A percentile compares a stretch with the other conserved stretches of the same genome.
phyloP scores from a whole-genome alignment of 2,888 invertebrate genomes.

The Smittia sp. region DNA sequence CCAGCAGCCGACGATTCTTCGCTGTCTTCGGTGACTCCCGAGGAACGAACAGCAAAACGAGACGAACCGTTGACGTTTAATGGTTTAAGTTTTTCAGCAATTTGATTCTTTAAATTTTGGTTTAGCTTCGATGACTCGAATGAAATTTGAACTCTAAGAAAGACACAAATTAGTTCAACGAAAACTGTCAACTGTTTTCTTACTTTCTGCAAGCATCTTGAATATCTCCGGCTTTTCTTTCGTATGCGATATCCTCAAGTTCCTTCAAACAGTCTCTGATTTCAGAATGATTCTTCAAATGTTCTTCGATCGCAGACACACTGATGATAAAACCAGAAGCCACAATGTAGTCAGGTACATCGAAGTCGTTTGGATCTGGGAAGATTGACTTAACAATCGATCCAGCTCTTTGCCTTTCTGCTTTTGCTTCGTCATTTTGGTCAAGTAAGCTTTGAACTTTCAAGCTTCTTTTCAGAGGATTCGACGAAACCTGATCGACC shows the following conservation, averaged over 20 bases:
- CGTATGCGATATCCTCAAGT: conserved; percentile 56
- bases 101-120: conserved; percentile 50
- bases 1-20: conserved; percentile 78
- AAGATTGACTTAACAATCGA: conserved; percentile 29
- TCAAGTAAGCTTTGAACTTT: neutral
- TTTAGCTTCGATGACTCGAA: conserved; percentile 53
- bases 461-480: neutral
- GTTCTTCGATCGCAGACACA: conserved; percentile 59
- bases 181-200: neutral
- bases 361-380: conserved; percentile 33
- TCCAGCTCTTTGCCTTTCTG: conserved; percentile 11
- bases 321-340: conserved; percentile 73
- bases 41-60: conserved; percentile 66
- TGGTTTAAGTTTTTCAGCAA: conserved; percentile 44
- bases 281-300: conserved; percentile 56
- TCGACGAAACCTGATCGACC: conserved; percentile 24
- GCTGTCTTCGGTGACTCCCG: conserved; percentile 76
- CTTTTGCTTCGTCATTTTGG: neutral
- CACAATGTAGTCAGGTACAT: conserved; percentile 50
- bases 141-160: conserved; percentile 46
- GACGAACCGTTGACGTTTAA: conserved; percentile 8
- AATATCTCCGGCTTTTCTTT: conserved; percentile 55
- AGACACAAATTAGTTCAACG: neutral
- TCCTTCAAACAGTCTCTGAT: conserved; percentile 55
- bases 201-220: conserved; percentile 55